Conservation (phyloP, 2,888 invertebrate species). For the Drosophila affinis region DNA sequence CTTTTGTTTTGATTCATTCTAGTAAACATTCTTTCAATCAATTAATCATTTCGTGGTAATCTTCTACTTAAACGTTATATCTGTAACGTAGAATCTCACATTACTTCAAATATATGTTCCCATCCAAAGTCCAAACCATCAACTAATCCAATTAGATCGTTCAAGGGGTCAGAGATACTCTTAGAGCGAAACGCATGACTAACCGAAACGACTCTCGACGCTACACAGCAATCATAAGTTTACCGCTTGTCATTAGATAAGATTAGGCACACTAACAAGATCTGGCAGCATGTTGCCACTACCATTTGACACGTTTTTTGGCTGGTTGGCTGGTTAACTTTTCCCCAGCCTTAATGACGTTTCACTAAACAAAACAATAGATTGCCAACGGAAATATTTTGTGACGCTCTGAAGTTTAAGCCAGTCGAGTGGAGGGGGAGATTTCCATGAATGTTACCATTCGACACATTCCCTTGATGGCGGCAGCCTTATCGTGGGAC, state of each 20-base stretch:
- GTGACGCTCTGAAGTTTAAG: slow-evolving; percentile 24
- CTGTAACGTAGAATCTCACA: not conserved
- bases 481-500: slow-evolving; percentile 43
- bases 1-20: not conserved
- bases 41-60: not conserved
- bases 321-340: slow-evolving; percentile 6
- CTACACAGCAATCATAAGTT: slow-evolving; percentile 29
- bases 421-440: slow-evolving; percentile 2
- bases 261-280: slow-evolving; percentile 50
- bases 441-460: slow-evolving; percentile 19
- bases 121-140: slow-evolving; percentile 27
- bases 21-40: not conserved
- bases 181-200: slow-evolving; percentile 5
- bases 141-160: not conserved
- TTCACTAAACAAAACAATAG: not conserved
- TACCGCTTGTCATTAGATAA: slow-evolving; percentile 42
- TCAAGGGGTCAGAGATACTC: not conserved
- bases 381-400: slow-evolving; percentile 6
- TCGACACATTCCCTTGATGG: slow-evolving; percentile 3
- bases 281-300: slow-evolving; percentile 30
- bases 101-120: too few relatives aligned
- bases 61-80: not conserved
- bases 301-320: slow-evolving; percentile 32
- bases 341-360: slow-evolving; percentile 24
- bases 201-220: slow-evolving; percentile 12